Conservation (phyloP, 2,888 invertebrate genomes). For the Chloroclysta siterata region DNA sequence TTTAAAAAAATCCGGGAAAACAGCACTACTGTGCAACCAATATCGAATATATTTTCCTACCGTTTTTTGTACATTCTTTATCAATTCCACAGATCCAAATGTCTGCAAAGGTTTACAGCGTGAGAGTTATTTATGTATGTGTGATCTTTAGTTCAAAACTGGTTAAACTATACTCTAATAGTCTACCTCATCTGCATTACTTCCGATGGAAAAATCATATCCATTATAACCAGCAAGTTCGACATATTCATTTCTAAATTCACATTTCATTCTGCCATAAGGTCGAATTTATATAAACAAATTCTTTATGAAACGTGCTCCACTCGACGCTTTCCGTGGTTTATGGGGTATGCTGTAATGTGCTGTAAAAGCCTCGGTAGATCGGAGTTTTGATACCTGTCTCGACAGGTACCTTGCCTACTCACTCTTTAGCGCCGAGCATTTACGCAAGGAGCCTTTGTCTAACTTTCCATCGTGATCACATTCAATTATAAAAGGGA, state of each 20-base stretch:
- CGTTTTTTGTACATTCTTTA: too few relatives aligned
- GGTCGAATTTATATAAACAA: slow-evolving; percentile 11
- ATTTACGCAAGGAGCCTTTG: neutral
- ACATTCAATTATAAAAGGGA: neutral
- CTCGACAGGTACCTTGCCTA: neutral
- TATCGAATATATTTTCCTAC: too few relatives aligned
- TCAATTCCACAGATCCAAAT: too few relatives aligned
- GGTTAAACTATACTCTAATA: too few relatives aligned
- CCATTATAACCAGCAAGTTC: neutral
- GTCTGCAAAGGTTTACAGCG: too few relatives aligned
- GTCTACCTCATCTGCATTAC: neutral
- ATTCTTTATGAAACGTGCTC: slow-evolving; percentile 6
- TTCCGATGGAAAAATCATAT: neutral
- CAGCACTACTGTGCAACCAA: too few relatives aligned
- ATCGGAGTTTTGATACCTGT: slow-evolving; percentile 26
- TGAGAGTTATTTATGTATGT: too few relatives aligned
- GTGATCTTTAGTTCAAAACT: too few relatives aligned
- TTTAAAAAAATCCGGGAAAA: too few relatives aligned
- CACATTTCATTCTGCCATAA: neutral
- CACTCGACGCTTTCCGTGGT: slow-evolving; percentile 14
- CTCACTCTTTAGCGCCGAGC: neutral
- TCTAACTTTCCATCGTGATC: slow-evolving; percentile 1
- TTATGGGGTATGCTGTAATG: slow-evolving; percentile 30
- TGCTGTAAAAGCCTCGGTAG: slow-evolving; percentile 26
- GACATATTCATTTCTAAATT: neutral